Conservation (phyloP, 2,113 vertebrate genomes). For the Sminthopsis crassicaudata region DNA sequence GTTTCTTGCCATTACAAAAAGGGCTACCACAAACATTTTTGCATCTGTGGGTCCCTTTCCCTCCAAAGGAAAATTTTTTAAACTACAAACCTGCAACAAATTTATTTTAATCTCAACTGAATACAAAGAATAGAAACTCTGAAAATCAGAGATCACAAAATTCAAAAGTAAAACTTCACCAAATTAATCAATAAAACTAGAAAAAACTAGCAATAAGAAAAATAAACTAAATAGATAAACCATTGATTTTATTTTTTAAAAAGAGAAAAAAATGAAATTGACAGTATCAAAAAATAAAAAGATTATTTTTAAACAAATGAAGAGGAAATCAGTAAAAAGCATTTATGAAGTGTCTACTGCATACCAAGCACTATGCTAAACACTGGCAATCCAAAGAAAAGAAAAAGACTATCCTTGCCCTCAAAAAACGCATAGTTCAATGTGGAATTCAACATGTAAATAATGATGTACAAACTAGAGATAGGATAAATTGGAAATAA, state of each 20-base stretch:
- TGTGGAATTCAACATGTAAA: neutral
- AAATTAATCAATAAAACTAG: neutral
- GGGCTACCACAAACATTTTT: no score
- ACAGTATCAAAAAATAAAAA: neutral
- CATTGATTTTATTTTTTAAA: neutral
- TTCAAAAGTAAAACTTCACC: neutral
- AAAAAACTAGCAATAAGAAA: neutral
- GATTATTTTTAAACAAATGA: neutral
- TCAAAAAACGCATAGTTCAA: neutral
- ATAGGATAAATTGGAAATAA: neutral
- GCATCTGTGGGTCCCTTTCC: no score
- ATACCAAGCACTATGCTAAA: neutral
- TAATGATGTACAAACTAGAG: neutral
- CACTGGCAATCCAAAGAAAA: neutral
- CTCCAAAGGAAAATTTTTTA: neutral
- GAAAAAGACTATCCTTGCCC: neutral
- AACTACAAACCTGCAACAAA: neutral
- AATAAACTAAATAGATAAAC: neutral
- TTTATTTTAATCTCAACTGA: neutral
- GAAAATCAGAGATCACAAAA: neutral
- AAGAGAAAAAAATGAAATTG: neutral
- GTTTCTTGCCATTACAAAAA: no score
- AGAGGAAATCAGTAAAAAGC: neutral
- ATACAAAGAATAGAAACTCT: neutral
- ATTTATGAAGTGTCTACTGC: neutral